A percentile compares a stretch with the other conserved stretches of the same genome.
phyloP scores from a whole-genome alignment of 2,888 invertebrate species.

The Tenthredo amoena region DNA sequence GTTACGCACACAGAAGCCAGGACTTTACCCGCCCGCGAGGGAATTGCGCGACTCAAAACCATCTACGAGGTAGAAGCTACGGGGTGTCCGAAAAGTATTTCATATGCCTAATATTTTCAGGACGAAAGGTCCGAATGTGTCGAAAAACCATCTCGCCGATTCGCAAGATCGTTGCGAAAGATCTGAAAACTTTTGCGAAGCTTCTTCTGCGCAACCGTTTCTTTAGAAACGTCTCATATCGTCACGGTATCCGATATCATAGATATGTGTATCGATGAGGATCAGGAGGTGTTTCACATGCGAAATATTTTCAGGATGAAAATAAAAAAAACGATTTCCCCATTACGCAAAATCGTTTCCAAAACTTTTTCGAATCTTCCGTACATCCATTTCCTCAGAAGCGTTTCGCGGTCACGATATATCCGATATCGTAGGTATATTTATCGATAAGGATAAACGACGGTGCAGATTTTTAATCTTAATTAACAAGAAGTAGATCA shows the following conservation, averaged over 20 bases:
- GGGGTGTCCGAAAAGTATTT: constrained; percentile 39
- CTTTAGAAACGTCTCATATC: not conserved
- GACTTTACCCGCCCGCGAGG: constrained; percentile 52
- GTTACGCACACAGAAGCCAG: constrained; percentile 74
- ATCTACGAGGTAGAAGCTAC: constrained; percentile 46
- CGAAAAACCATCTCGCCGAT: not conserved
- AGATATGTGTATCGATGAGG: constrained; percentile 57
- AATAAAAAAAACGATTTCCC: not conserved
- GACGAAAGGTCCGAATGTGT: not conserved
- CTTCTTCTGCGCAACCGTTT: not conserved
- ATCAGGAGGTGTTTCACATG: not conserved
- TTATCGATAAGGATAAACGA: constrained; percentile 59
- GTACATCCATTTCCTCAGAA: constrained; percentile 1
- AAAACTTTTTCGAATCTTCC: not conserved
- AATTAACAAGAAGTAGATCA: constrained; percentile 65
- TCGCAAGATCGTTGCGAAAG: not conserved
- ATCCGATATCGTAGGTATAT: constrained; percentile 22
- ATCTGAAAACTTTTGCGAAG: not conserved
- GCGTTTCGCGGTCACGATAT: not conserved
- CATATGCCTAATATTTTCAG: not conserved
- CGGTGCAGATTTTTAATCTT: constrained; percentile 60
- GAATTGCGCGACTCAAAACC: constrained; percentile 52
- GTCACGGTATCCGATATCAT: not conserved
- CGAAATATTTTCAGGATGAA: not conserved
- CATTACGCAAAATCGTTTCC: not conserved